Percentiles rank a stretch among this genome's conserved stretches.
These are phyloP conservation scores for Atta colombica DNA, from an alignment of 1,140 invertebrate genomes.

Conservation along the genomic window DNA sequence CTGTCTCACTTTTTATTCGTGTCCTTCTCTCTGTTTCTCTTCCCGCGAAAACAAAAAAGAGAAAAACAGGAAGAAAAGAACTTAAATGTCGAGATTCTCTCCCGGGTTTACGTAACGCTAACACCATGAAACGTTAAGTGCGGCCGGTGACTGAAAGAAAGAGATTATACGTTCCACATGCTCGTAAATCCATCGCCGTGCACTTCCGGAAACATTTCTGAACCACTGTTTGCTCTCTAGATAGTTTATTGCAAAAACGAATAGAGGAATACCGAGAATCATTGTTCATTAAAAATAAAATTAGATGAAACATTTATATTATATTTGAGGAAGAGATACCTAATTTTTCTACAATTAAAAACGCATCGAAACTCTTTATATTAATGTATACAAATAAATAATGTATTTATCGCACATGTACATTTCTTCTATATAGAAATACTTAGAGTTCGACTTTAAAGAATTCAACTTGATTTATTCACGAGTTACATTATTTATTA, in stretches of 20 bases:
- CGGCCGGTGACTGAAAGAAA: not conserved
- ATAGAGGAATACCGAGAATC: not conserved
- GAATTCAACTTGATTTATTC: not conserved
- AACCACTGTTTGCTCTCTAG: not conserved
- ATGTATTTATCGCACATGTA: not conserved
- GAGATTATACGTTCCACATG: not conserved
- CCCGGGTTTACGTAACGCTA: constrained; percentile 22
- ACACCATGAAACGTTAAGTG: not conserved
- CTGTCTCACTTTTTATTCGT: not conserved
- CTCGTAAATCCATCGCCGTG: not conserved
- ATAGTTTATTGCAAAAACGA: not conserved
- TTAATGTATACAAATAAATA: not conserved
- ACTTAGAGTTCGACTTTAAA: not conserved
- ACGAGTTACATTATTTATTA: not conserved
- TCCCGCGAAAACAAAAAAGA: constrained; percentile 1
- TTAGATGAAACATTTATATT: not conserved
- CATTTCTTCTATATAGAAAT: not conserved
- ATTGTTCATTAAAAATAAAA: not conserved
- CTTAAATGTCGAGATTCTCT: not conserved
- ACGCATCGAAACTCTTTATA: not conserved
- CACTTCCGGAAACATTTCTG: not conserved
- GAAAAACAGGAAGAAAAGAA: not conserved
- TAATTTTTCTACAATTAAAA: not conserved
- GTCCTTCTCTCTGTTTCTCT: not conserved
- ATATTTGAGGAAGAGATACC: not conserved